Evolutionary conservation across 2,113 vertebrate species (phyloP).

Genomic region (Bettongia penicillata): DNA sequence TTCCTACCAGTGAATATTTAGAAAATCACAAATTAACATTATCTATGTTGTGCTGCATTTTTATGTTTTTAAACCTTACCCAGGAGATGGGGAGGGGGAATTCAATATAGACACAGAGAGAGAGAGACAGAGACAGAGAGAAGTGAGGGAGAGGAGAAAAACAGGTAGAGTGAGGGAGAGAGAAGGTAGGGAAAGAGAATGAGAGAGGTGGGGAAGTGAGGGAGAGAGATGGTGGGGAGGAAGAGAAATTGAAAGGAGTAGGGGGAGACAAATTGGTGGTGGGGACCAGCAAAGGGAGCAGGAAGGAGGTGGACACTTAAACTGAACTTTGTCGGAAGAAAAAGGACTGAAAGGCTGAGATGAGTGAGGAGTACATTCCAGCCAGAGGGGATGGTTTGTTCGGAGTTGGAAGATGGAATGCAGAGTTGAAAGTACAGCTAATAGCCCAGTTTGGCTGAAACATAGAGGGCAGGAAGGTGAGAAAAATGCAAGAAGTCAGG

Average conservation of each 20-base stretch:
- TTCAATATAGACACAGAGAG: too few relatives aligned
- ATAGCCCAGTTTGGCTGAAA: background rate
- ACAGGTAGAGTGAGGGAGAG: too few relatives aligned
- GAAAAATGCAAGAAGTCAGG: background rate
- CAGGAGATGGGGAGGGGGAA: background rate
- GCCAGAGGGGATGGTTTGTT: background rate
- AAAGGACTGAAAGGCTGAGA: background rate
- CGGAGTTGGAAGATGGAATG: background rate
- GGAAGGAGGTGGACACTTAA: background rate
- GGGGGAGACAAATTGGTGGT: too few relatives aligned
- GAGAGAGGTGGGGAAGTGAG: too few relatives aligned
- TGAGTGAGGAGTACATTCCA: background rate
- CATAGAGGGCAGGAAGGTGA: background rate
- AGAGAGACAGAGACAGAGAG: too few relatives aligned
- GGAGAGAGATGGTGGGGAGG: too few relatives aligned
- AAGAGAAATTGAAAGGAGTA: too few relatives aligned
- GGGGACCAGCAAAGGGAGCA: too few relatives aligned
- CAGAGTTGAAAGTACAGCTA: background rate
- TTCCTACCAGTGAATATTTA: background rate
- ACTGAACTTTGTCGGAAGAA: background rate
- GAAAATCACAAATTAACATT: background rate
- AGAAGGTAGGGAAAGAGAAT: too few relatives aligned
- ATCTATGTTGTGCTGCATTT: background rate
- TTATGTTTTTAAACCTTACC: background rate
- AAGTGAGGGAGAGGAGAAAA: background rate